A percentile compares a stretch with the other conserved stretches of the same genome.
Evolutionary conservation across 2,113 vertebrate species (phyloP).

Genomic region (Sinocyclocheilus anophthalmus): DNA sequence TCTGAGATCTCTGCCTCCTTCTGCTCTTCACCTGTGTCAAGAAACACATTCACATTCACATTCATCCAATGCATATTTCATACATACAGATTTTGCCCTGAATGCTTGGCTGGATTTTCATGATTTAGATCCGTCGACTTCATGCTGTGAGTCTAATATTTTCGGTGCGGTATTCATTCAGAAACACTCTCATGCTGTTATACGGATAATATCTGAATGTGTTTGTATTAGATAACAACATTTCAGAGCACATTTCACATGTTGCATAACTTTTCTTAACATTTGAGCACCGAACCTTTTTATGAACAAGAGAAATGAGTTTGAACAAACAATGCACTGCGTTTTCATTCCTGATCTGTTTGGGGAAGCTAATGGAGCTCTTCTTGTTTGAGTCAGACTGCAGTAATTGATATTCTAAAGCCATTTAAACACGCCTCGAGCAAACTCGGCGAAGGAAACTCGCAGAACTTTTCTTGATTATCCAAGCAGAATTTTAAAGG

Average conservation of each 20-base stretch:
- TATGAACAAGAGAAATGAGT: not conserved
- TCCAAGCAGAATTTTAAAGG: slow-evolving; percentile 65
- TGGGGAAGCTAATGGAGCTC: slow-evolving; percentile 25
- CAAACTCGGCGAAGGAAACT: slow-evolving; percentile 55
- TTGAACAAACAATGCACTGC: not conserved
- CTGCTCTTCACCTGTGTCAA: slow-evolving; percentile 30
- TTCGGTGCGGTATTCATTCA: not conserved
- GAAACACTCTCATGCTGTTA: slow-evolving; percentile 4
- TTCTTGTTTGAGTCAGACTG: slow-evolving; percentile 56
- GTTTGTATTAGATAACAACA: not conserved
- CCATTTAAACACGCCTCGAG: slow-evolving; percentile 64
- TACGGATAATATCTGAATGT: not conserved
- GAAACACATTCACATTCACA: not conserved
- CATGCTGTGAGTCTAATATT: not conserved
- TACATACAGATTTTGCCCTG: not conserved
- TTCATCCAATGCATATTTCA: slow-evolving; percentile 6
- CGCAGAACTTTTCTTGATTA: slow-evolving; percentile 68
- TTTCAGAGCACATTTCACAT: not conserved
- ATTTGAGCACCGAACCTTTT: not conserved
- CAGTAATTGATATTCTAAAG: slow-evolving; percentile 76
- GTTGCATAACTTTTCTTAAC: not conserved
- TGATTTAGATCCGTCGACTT: not conserved
- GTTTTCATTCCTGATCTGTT: not conserved
- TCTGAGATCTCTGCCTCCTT: slow-evolving; percentile 8
- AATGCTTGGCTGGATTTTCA: not conserved